phyloP scores from a whole-genome alignment of 2,797 vertebrate species.

The Coccyzus lansbergi region DNA sequence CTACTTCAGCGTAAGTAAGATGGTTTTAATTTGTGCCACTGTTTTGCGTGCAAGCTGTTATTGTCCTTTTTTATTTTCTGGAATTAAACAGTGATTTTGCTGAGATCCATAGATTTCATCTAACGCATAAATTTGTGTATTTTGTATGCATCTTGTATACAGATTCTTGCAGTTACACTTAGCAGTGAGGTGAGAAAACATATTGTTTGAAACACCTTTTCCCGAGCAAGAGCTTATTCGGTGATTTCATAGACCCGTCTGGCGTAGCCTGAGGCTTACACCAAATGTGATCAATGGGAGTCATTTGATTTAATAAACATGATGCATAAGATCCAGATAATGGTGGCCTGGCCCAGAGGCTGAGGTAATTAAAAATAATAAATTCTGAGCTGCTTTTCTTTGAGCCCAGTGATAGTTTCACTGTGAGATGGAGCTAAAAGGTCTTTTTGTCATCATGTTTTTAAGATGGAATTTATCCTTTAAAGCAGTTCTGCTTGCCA shows the following conservation, averaged over 20 bases:
- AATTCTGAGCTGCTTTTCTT: too few relatives aligned
- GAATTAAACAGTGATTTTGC: not conserved
- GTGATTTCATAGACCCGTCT: not conserved
- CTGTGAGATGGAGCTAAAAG: too few relatives aligned
- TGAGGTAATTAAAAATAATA: too few relatives aligned
- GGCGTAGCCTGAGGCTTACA: not conserved
- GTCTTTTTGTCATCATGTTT: too few relatives aligned
- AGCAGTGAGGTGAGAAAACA: not conserved
- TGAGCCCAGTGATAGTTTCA: too few relatives aligned
- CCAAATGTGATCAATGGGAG: not conserved
- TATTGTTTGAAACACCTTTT: not conserved
- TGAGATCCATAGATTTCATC: not conserved
- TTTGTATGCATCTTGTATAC: not conserved
- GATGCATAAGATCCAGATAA: too few relatives aligned
- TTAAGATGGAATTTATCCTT: too few relatives aligned
- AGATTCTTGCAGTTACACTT: not conserved
- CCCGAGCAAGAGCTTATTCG: not conserved
- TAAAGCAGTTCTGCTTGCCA: too few relatives aligned
- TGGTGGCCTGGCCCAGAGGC: too few relatives aligned
- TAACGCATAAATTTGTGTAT: not conserved
- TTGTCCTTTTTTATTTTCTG: not conserved
- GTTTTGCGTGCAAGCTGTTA: fast-evolving
- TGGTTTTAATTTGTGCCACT: not conserved
- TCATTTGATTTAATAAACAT: not conserved
- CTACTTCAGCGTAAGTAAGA: not conserved